Evolutionary conservation across 1,140 invertebrate species (phyloP).

Genomic region (Nasonia longicornis): DNA sequence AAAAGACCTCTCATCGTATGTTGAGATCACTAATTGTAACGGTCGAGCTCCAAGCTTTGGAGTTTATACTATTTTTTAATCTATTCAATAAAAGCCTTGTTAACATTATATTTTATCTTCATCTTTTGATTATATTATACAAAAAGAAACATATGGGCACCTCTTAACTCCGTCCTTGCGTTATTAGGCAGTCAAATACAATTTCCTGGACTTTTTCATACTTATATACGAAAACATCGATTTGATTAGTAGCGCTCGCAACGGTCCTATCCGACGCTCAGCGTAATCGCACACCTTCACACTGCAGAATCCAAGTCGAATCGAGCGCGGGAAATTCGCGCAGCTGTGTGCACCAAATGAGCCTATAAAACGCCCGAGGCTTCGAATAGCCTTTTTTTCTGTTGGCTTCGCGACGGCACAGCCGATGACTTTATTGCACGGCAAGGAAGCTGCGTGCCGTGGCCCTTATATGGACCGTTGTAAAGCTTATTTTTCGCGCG

Average conservation of each 20-base stretch:
- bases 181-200: too few relatives aligned
- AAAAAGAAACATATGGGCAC: too few relatives aligned
- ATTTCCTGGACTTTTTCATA: too few relatives aligned
- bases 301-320: constrained; percentile 46
- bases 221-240: not conserved
- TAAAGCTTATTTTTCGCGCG: constrained; percentile 32
- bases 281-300: constrained; percentile 49
- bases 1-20: too few relatives aligned
- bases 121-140: too few relatives aligned
- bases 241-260: not conserved
- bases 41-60: too few relatives aligned
- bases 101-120: too few relatives aligned
- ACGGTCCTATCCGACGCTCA: constrained; percentile 48
- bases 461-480: constrained; percentile 39
- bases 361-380: constrained; percentile 29
- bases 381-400: constrained; percentile 27
- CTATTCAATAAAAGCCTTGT: too few relatives aligned
- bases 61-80: too few relatives aligned
- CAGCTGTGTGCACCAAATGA: constrained; percentile 1
- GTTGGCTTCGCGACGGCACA: not conserved
- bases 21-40: too few relatives aligned
- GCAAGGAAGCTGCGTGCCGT: constrained; percentile 22
- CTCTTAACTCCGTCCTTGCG: too few relatives aligned
- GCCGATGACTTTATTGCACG: constrained; percentile 44
- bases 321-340: constrained; percentile 50